phyloP scores from a whole-genome alignment of 2,113 vertebrate genomes.

The Chunga burmeisteri region DNA sequence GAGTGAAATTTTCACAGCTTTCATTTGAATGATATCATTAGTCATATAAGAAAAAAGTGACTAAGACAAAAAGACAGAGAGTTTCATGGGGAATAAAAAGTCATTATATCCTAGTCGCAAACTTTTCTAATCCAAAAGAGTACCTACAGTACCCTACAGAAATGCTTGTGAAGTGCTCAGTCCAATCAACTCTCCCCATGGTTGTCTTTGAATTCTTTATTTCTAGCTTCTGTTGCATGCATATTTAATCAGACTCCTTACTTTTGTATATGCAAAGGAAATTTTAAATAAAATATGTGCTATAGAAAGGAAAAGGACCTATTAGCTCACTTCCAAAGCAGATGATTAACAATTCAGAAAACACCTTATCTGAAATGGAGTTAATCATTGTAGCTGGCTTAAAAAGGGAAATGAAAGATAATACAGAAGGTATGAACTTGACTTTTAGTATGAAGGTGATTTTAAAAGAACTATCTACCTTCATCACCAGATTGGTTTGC shows the following conservation, averaged over 20 bases:
- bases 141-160: constrained; percentile 40
- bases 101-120: constrained; percentile 33
- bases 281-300: constrained; percentile 30
- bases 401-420: neutral
- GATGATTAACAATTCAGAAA: neutral
- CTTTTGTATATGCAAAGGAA: constrained; percentile 31
- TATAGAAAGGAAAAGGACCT: neutral
- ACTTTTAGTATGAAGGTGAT: neutral
- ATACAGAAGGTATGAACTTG: neutral
- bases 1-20: constrained; percentile 26
- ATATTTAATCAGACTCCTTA: constrained; percentile 45
- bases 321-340: constrained; percentile 19
- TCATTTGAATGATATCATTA: constrained; percentile 35
- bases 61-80: constrained; percentile 15
- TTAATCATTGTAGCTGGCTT: neutral
- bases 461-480: neutral
- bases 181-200: constrained; percentile 8
- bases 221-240: constrained; percentile 24
- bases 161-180: constrained; percentile 37
- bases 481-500: neutral
- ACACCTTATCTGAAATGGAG: neutral
- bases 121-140: constrained; percentile 8
- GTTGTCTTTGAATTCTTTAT: constrained; percentile 55
- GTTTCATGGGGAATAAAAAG: constrained; percentile 31
- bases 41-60: constrained; percentile 12